Conservation (phyloP, 2,113 vertebrate species). For the Pygoscelis antarcticus region DNA sequence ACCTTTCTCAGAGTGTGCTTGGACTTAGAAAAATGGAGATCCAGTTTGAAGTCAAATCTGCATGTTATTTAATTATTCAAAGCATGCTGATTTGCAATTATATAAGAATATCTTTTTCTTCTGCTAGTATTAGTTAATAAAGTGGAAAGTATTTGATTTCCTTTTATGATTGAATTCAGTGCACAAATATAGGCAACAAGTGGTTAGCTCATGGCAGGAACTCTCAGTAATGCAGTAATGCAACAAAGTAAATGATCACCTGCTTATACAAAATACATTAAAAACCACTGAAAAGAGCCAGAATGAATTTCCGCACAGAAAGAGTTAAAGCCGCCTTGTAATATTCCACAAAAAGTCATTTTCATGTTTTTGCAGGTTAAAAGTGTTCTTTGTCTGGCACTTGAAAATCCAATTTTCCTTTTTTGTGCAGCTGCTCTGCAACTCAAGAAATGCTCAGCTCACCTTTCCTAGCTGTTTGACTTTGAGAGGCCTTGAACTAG, state of each 20-base stretch:
- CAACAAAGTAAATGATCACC: not conserved
- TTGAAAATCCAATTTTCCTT: not conserved
- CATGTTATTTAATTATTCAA: not conserved
- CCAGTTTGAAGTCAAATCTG: not conserved
- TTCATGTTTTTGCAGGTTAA: not conserved
- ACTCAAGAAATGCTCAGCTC: not conserved
- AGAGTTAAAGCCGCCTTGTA: not conserved
- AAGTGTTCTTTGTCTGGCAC: not conserved
- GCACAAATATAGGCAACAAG: not conserved
- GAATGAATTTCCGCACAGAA: not conserved
- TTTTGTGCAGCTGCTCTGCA: not conserved
- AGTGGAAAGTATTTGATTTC: not conserved
- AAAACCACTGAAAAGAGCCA: not conserved
- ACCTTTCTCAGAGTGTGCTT: not conserved
- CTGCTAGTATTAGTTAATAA: not conserved
- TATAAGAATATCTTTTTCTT: not conserved
- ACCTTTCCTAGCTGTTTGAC: constrained; percentile 5
- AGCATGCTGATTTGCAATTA: not conserved
- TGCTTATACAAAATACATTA: not conserved
- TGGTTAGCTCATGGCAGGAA: not conserved
- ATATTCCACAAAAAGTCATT: not conserved
- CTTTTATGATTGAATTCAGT: not conserved
- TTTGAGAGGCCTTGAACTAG: constrained; percentile 12
- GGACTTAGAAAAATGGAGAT: not conserved
- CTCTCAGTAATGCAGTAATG: not conserved